Evolutionary conservation across 2,113 vertebrate genomes (phyloP).

Genomic region (Syngnathus typhle): DNA sequence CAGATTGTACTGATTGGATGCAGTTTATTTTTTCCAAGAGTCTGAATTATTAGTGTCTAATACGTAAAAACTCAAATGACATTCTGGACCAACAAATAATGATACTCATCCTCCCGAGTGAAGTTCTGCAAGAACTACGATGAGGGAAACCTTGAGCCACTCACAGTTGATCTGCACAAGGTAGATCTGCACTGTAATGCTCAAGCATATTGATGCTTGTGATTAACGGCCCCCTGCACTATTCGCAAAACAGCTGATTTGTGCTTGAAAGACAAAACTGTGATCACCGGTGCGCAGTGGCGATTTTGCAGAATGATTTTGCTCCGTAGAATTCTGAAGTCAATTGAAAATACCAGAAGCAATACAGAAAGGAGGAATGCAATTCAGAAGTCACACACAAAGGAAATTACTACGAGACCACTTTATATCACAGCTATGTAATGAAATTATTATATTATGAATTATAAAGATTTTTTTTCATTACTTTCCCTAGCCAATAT

Average conservation of each 20-base stretch:
- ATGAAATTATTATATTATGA: too few species aligned
- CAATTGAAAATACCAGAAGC: neutral
- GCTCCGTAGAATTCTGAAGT: neutral
- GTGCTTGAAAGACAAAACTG: constrained; percentile 18
- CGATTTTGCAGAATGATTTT: neutral
- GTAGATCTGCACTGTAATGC: neutral
- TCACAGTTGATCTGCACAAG: neutral
- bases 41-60: constrained; percentile 1
- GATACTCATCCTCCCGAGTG: neutral
- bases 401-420: neutral
- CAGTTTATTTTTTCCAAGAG: neutral
- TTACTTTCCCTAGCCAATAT: too few species aligned
- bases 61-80: neutral
- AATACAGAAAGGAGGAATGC: neutral
- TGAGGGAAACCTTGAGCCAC: constrained; percentile 5
- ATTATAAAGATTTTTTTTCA: too few species aligned
- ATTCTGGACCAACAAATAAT: neutral
- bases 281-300: constrained; percentile 22
- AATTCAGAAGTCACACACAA: neutral
- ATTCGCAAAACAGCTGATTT: neutral
- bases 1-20: neutral
- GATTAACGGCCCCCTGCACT: constrained; percentile 40
- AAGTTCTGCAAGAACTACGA: neutral
- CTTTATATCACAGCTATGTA: neutral
- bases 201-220: neutral